These are phyloP conservation scores for Nomada fabriciana DNA, from an alignment of 2,888 invertebrate genomes.

Conservation along the genomic window DNA sequence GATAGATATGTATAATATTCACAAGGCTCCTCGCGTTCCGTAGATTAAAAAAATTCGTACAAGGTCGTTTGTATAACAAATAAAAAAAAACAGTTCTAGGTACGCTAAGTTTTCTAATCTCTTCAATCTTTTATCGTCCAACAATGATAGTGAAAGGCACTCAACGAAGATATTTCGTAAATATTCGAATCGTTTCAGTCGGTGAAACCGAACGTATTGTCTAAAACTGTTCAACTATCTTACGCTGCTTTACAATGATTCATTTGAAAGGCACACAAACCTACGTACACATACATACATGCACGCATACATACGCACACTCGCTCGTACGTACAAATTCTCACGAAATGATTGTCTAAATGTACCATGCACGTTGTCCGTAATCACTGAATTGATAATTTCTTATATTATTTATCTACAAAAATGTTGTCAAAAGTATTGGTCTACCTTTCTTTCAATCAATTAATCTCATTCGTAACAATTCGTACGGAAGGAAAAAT, in stretches of 20 bases:
- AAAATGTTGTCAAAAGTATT: slow-evolving; percentile 78
- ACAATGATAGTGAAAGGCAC: slow-evolving; percentile 52
- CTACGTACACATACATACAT: slow-evolving; percentile 8
- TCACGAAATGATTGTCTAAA: slow-evolving; percentile 33
- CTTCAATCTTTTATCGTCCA: slow-evolving; percentile 23
- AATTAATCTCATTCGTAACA: slow-evolving; percentile 46
- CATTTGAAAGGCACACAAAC: slow-evolving; percentile 42
- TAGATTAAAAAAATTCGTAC: slow-evolving; percentile 80
- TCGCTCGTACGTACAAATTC: neutral
- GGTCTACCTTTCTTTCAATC: slow-evolving; percentile 67
- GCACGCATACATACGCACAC: neutral
- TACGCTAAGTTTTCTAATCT: slow-evolving; percentile 74
- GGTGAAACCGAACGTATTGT: slow-evolving; percentile 33
- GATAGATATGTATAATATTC: slow-evolving; percentile 82
- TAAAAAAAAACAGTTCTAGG: slow-evolving; percentile 67
- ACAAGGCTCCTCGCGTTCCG: slow-evolving; percentile 72
- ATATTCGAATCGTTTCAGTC: slow-evolving; percentile 20
- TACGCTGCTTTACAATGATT: slow-evolving; percentile 50
- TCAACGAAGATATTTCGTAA: slow-evolving; percentile 25
- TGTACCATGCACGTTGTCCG: slow-evolving; percentile 38
- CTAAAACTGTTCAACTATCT: slow-evolving; percentile 22
- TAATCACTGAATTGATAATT: slow-evolving; percentile 15
- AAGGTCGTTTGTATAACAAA: slow-evolving; percentile 82
- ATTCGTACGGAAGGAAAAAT: neutral
- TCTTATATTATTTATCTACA: slow-evolving; percentile 79